phyloP scores from a whole-genome alignment of 1,140 invertebrate genomes.

The Leptestheria dahalacensis region DNA sequence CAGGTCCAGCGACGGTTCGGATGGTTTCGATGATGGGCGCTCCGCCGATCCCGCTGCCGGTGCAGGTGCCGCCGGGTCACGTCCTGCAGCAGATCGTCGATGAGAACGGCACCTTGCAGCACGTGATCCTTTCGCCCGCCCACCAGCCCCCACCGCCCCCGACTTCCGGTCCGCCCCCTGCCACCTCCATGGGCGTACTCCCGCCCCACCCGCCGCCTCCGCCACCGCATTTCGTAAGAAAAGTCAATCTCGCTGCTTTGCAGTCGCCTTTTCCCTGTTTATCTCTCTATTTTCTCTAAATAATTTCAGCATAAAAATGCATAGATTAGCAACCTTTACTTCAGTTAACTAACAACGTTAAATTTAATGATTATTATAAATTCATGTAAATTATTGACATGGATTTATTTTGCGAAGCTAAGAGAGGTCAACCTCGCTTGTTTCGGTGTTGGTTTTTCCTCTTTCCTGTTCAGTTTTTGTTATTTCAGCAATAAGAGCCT shows the following conservation, averaged over 20 bases:
- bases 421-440: no score
- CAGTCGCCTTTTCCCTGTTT: constrained; percentile 2
- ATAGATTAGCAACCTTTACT: no score
- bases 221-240: constrained; percentile 45
- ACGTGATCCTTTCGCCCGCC: constrained; percentile 65
- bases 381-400: not conserved
- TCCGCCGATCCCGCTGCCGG: constrained; percentile 62
- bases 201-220: constrained; percentile 25
- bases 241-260: constrained; percentile 11
- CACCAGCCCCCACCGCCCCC: constrained; percentile 31
- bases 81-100: constrained; percentile 79
- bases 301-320: no score
- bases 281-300: constrained; percentile 6
- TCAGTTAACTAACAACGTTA: no score
- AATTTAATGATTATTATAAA: no score
- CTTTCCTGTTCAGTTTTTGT: not conserved
- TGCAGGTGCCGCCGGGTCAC: constrained; percentile 75
- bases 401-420: not conserved
- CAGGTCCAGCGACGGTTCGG: constrained; percentile 58
- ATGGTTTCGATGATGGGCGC: constrained; percentile 66
- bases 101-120: constrained; percentile 65
- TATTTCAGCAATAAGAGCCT: no score
- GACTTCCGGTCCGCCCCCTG: constrained; percentile 20
- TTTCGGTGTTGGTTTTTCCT: not conserved
- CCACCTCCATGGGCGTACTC: constrained; percentile 3